Conservation (phyloP, 2,797 vertebrate species). For the Luscinia megarhynchos region DNA sequence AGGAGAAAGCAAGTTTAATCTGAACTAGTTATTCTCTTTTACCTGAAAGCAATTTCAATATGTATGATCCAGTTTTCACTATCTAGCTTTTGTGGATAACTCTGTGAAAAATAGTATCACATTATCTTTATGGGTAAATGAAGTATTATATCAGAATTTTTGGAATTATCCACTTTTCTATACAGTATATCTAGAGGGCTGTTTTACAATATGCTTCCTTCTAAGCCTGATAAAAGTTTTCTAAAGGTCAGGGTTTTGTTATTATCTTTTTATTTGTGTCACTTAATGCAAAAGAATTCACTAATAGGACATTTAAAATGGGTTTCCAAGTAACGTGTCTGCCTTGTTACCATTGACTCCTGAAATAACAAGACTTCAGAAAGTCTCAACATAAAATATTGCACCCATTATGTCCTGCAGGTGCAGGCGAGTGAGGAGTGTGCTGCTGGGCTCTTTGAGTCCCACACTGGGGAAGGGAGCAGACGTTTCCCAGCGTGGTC, state of each 20-base stretch:
- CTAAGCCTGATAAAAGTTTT: background rate
- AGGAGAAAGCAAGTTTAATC: background rate
- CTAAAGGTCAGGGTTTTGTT: background rate
- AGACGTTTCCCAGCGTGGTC: accelerated
- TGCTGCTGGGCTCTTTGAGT: background rate
- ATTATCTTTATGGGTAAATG: background rate
- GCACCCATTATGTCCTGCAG: background rate
- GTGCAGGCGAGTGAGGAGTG: background rate
- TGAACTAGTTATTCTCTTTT: background rate
- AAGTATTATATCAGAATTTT: background rate
- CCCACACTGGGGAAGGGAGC: background rate
- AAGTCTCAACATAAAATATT: background rate
- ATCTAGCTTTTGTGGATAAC: background rate
- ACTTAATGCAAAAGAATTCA: background rate
- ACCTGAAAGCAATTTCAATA: background rate
- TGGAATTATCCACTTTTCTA: background rate
- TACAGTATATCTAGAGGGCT: background rate
- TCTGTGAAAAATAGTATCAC: background rate
- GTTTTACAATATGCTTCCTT: background rate
- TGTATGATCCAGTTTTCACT: background rate
- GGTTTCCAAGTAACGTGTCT: background rate
- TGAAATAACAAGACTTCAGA: background rate
- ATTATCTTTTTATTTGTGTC: background rate
- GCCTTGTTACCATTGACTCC: background rate
- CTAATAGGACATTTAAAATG: background rate